Conservation (phyloP, 1,140 invertebrate genomes). For the Thalassaphorura encarpata region DNA sequence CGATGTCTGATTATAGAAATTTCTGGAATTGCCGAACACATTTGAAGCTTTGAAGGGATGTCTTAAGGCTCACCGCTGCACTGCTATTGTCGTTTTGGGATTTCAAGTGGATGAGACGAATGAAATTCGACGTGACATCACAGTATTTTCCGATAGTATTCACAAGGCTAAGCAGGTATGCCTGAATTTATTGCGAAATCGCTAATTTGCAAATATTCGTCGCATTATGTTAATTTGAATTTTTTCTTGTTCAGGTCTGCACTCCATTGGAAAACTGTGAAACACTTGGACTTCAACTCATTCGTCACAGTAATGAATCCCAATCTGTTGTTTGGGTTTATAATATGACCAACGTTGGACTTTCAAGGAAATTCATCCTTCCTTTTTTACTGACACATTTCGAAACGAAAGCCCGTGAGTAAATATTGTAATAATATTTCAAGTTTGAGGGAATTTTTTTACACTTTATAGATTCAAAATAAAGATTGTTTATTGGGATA, state of each 20-base stretch:
- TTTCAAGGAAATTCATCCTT: constrained; percentile 31
- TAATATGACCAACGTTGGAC: constrained; percentile 18
- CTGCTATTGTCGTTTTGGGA: constrained; percentile 29
- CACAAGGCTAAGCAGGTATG: constrained; percentile 31
- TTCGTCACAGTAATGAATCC: constrained; percentile 18
- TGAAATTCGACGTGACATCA: constrained; percentile 24
- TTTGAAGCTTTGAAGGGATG: constrained; percentile 23
- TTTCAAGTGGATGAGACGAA: constrained; percentile 18
- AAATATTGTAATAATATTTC: too few species aligned
- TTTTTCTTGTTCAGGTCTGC: constrained; percentile 17
- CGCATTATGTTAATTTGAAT: not conserved
- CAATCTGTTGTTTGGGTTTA: constrained; percentile 22
- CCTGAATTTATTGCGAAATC: not conserved
- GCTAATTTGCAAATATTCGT: not conserved
- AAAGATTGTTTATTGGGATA: too few species aligned
- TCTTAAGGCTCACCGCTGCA: constrained; percentile 15
- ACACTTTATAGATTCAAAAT: too few species aligned
- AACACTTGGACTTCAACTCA: constrained; percentile 20
- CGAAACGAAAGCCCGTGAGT: constrained; percentile 31
- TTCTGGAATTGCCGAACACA: constrained; percentile 28
- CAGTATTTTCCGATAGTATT: constrained; percentile 27
- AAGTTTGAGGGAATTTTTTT: too few species aligned
- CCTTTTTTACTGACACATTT: constrained; percentile 32
- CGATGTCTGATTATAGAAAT: constrained; percentile 22
- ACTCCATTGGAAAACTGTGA: constrained; percentile 25